Percentiles rank a stretch among this genome's conserved stretches.
Conservation (phyloP, 2,113 vertebrate species). For the Salvator merianae region DNA sequence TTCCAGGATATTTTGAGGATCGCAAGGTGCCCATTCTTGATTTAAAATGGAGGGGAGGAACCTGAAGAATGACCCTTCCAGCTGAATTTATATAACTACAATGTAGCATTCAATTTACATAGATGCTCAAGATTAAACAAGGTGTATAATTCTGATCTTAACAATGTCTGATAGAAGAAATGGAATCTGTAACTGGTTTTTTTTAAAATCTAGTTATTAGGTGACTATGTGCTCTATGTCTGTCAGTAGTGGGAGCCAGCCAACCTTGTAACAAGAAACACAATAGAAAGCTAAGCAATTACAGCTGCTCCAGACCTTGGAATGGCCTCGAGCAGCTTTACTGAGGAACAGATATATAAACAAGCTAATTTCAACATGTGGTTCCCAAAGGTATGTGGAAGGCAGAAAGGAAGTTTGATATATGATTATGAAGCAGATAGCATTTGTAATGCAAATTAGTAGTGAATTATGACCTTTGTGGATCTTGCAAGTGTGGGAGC, state of each 20-base stretch:
- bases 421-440: not conserved
- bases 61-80: not conserved
- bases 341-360: constrained; percentile 59
- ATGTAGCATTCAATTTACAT: constrained; percentile 14
- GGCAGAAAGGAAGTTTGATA: constrained; percentile 24
- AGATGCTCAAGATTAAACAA: constrained; percentile 10
- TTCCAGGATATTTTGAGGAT: no score
- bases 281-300: constrained; percentile 68
- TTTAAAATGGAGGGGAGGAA: no score
- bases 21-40: no score
- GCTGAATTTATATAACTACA: not conserved
- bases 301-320: constrained; percentile 58
- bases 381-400: constrained; percentile 46
- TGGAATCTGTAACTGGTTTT: constrained; percentile 46
- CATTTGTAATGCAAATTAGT: not conserved
- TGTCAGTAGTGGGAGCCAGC: constrained; percentile 46
- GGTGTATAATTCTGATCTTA: constrained; percentile 12
- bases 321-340: constrained; percentile 53
- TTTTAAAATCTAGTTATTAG: constrained; percentile 46
- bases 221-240: constrained; percentile 5
- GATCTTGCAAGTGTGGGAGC: not conserved
- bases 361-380: constrained; percentile 54
- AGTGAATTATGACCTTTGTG: not conserved
- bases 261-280: constrained; percentile 64
- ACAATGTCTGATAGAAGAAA: constrained; percentile 34